Conservation (phyloP, 2,113 vertebrate species). For the Saccopteryx bilineata region DNA sequence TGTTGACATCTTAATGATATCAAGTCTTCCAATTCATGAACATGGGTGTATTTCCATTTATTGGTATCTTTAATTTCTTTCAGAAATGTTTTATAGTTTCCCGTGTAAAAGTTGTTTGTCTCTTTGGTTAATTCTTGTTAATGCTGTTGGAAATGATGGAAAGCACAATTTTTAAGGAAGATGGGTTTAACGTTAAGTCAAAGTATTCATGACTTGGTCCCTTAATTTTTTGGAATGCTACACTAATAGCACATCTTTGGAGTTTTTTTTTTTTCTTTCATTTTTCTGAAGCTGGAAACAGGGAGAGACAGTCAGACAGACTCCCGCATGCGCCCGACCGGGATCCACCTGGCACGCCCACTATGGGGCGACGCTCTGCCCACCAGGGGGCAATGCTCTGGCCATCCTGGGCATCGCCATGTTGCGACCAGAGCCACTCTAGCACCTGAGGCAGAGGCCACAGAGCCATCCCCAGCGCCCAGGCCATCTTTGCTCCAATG, state of each 20-base stretch:
- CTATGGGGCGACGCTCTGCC: no score
- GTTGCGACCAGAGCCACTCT: no score
- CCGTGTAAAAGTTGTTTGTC: not conserved
- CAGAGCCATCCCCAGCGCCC: no score
- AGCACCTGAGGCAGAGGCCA: no score
- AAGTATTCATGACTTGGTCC: not conserved
- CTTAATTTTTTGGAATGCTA: not conserved
- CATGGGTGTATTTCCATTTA: not conserved
- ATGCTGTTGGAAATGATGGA: conserved; percentile 1
- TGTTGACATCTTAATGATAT: not conserved
- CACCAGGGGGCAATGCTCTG: no score
- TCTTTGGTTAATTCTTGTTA: not conserved
- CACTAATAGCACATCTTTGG: not conserved
- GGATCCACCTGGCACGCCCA: no score
- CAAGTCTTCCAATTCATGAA: not conserved
- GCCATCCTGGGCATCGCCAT: no score
- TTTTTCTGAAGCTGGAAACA: no score
- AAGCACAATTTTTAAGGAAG: not conserved
- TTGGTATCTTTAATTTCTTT: not conserved
- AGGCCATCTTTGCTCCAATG: no score
- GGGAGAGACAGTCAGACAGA: no score
- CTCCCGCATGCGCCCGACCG: no score
- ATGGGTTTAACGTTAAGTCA: not conserved
- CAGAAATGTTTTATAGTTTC: not conserved
- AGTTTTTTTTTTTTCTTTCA: not conserved